phyloP scores from a whole-genome alignment of 2,113 vertebrate species.

The Chloebia gouldiae region DNA sequence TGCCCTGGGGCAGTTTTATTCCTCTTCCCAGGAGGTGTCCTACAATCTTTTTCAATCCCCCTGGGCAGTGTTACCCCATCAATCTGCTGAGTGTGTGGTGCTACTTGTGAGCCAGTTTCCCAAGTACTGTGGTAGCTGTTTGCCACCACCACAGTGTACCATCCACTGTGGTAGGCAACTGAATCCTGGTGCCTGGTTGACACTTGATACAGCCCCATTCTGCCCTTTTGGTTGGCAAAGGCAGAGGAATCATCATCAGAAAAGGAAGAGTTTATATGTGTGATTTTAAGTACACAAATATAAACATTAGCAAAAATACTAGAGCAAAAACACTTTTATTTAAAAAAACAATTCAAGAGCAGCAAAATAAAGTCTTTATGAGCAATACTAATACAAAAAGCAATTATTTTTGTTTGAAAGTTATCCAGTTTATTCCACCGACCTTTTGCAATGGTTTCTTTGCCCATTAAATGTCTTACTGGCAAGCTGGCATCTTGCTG shows the following conservation, averaged over 20 bases:
- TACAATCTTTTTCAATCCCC: background rate
- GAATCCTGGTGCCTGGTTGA: background rate
- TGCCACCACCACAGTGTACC: background rate
- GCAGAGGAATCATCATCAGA: background rate
- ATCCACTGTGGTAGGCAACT: background rate
- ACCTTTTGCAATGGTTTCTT: background rate
- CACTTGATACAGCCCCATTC: background rate
- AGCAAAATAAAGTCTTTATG: background rate
- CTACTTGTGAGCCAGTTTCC: background rate
- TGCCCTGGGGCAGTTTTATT: background rate
- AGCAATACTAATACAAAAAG: background rate
- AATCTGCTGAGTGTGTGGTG: background rate
- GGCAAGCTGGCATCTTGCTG: conserved; percentile 2
- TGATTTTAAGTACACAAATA: background rate
- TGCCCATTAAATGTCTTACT: background rate
- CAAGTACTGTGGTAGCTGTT: background rate
- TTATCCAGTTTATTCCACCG: background rate
- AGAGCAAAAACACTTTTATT: background rate
- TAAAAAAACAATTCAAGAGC: background rate
- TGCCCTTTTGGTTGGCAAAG: background rate
- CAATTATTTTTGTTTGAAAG: background rate
- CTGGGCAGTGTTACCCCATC: accelerated
- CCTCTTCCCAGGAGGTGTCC: background rate
- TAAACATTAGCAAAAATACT: background rate
- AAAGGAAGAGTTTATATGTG: background rate